Evolutionary conservation across 2,797 vertebrate species (phyloP).

Genomic region (Knipowitschia caucasica): DNA sequence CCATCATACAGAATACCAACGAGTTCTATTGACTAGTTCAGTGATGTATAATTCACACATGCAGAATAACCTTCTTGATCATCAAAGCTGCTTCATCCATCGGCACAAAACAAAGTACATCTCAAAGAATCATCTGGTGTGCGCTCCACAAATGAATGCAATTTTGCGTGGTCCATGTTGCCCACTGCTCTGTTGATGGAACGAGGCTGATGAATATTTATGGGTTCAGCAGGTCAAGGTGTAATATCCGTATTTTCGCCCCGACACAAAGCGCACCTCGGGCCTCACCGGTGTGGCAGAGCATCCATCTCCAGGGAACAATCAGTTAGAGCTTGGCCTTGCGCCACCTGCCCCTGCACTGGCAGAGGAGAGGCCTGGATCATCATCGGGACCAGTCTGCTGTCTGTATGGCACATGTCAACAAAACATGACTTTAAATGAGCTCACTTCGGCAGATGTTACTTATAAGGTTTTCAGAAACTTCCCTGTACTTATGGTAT

Average conservation of each 20-base stretch:
- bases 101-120: background rate
- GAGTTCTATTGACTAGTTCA: background rate
- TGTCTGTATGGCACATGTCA: constrained; percentile 16
- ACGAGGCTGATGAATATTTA: constrained; percentile 60
- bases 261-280: constrained; percentile 20
- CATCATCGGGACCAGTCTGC: constrained; percentile 42
- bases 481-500: background rate
- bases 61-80: background rate
- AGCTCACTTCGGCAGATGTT: background rate
- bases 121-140: background rate
- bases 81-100: background rate
- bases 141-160: background rate
- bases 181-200: constrained; percentile 4
- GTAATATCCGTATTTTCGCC: constrained; percentile 50
- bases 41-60: background rate
- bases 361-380: constrained; percentile 33
- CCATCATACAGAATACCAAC: background rate
- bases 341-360: constrained; percentile 52
- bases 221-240: constrained; percentile 57
- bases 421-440: constrained; percentile 19
- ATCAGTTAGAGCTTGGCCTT: constrained; percentile 44
- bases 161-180: background rate
- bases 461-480: too few relatives aligned
- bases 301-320: constrained; percentile 50
- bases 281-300: constrained; percentile 43